phyloP scores from a whole-genome alignment of 2,113 vertebrate species.

The Labeo rohita region DNA sequence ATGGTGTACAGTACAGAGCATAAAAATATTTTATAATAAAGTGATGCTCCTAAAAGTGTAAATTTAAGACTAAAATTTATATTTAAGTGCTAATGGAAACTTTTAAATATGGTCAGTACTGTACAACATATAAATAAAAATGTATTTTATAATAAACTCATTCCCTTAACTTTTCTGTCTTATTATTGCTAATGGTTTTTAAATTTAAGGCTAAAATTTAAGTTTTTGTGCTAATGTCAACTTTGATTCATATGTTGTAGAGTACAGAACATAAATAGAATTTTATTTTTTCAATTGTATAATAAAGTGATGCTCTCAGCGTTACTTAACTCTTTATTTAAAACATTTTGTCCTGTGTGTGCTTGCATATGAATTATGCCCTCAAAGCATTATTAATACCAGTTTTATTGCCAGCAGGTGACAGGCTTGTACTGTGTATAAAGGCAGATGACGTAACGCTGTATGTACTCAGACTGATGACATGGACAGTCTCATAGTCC shows the following conservation, averaged over 20 bases:
- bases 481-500: slow-evolving; percentile 8
- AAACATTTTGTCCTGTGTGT: not conserved
- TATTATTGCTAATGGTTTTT: not conserved
- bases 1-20: too few species aligned
- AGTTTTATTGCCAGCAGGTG: slow-evolving; percentile 9
- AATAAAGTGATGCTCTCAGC: not conserved
- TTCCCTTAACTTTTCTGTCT: not conserved
- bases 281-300: too few species aligned
- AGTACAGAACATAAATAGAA: not conserved
- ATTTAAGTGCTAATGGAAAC: not conserved
- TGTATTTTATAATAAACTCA: not conserved
- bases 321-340: not conserved
- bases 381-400: not conserved
- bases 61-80: not conserved
- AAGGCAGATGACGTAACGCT: slow-evolving; percentile 12
- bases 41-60: not conserved
- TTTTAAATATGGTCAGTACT: not conserved
- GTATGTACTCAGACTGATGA: not conserved
- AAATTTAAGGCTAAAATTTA: not conserved
- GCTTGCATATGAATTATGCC: not conserved
- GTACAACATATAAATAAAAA: not conserved
- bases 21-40: too few species aligned
- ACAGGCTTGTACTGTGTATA: slow-evolving; percentile 27
- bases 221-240: not conserved
- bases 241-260: not conserved